phyloP scores from a whole-genome alignment of 2,888 invertebrate species.

The Agonopterix heracliana region DNA sequence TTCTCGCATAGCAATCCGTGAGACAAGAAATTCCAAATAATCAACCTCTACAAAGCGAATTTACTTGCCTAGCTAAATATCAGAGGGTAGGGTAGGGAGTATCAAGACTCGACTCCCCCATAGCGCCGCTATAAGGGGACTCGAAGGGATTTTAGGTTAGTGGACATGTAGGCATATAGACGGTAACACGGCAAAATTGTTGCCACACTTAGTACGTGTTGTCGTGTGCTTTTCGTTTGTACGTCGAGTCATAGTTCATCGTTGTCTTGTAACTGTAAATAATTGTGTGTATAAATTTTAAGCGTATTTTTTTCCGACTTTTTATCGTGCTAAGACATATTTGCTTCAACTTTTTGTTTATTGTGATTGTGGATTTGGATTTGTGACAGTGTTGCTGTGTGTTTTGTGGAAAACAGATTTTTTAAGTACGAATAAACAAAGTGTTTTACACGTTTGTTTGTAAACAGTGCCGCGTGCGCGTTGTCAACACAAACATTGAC shows the following conservation, averaged over 20 bases:
- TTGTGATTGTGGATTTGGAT: not conserved
- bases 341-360: not conserved
- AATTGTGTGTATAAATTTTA: slow-evolving; percentile 28
- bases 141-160: slow-evolving; percentile 74
- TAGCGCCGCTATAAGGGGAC: slow-evolving; percentile 63
- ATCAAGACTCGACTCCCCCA: slow-evolving; percentile 68
- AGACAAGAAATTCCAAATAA: slow-evolving; percentile 67
- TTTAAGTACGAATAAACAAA: slow-evolving; percentile 27
- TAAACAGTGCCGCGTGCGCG: slow-evolving; percentile 66
- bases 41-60: slow-evolving; percentile 67
- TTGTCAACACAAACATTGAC: slow-evolving; percentile 41
- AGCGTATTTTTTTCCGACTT: slow-evolving; percentile 1
- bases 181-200: slow-evolving; percentile 75
- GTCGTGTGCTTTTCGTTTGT: slow-evolving; percentile 74
- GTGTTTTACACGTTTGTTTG: slow-evolving; percentile 57
- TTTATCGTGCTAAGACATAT: not conserved
- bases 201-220: slow-evolving; percentile 75
- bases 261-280: slow-evolving; percentile 48
- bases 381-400: slow-evolving; percentile 5
- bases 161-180: slow-evolving; percentile 78
- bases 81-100: slow-evolving; percentile 67
- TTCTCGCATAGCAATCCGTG: slow-evolving; percentile 26
- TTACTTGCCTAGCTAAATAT: slow-evolving; percentile 65
- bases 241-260: slow-evolving; percentile 70
- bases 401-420: slow-evolving; percentile 3